Base-by-base conservation (phyloP, 1,140 invertebrate species). In the Harlomillsia oculata region DNA sequence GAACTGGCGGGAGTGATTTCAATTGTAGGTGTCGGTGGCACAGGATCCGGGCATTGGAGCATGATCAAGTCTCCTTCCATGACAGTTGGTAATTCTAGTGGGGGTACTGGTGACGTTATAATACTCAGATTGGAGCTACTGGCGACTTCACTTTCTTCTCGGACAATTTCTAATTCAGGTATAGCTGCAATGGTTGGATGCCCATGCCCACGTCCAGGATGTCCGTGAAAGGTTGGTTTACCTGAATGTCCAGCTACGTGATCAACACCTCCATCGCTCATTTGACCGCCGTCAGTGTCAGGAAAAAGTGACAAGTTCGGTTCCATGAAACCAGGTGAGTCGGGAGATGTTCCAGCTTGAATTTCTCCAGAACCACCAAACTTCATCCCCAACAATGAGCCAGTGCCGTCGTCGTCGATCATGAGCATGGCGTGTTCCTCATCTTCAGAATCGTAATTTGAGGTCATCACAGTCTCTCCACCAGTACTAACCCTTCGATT, bases 361-460 rank as follows among this genome's bases (percentile, higher is more conserved):
- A n/a, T n/a, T n/a, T n/a, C n/a, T n/a, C n/a, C n/a, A n/a, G n/a
- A n/a, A n/a, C n/a, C n/a, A n/a, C n/a, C n/a, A n/a, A n/a, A n/a
- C n/a, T 34, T 34, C 32, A 36, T 6, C 39, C 16, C n/a, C n/a
- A n/a, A n/a, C n/a, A n/a, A n/a, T n/a, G n/a, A n/a, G n/a, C 5
- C 5, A 11, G 8, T 53, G 36, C 51, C 51, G 20, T 54, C 53
- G 18, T 54, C 53, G 34, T 54, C 53, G 18, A 54, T 54, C 45
- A 48, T 56, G 9, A 48, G 26, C 11, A 45, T 46, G 16, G 25
- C 16, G 26, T 45, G 26, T 21, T 50, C 55, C n/a, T 56, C 55
- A n/a, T 56, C 81, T 67, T 87, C 83, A 66, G 84, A 85, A 60
- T 82, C 80, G 50, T 79, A 75, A 41, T 41, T 65, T 69, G 60